These are phyloP conservation scores for Ceyx cyanopectus DNA, from an alignment of 2,113 vertebrate species.

Conservation along the genomic window DNA sequence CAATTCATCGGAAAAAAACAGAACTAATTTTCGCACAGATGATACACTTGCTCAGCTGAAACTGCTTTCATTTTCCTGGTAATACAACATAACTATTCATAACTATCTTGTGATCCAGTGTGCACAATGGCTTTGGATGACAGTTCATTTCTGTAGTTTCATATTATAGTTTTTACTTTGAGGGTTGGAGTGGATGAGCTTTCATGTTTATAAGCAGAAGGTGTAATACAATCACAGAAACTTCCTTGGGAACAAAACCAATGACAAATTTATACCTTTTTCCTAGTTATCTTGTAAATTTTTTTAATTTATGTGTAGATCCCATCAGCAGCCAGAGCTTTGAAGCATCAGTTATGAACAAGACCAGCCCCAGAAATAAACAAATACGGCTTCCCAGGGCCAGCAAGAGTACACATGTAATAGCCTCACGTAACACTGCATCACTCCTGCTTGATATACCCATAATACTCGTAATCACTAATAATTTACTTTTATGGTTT, in stretches of 20 bases:
- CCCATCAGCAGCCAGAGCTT: neutral
- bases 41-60: too few species aligned
- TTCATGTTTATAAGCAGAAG: neutral
- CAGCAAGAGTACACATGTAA: neutral
- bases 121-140: fast-evolving
- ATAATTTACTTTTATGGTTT: fast-evolving
- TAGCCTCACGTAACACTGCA: fast-evolving
- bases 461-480: neutral
- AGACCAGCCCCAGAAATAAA: neutral
- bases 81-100: neutral
- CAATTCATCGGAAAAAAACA: too few species aligned
- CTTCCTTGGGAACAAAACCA: neutral
- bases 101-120: too few species aligned
- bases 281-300: neutral
- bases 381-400: neutral
- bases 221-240: neutral
- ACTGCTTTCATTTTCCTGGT: neutral
- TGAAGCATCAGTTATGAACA: neutral
- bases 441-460: fast-evolving
- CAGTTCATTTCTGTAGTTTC: neutral
- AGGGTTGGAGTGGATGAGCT: neutral
- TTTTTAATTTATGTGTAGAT: neutral
- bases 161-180: neutral
- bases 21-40: too few species aligned
- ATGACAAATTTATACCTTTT: neutral